Evolutionary conservation across 2,113 vertebrate species (phyloP).

Genomic region (Riparia riparia): DNA sequence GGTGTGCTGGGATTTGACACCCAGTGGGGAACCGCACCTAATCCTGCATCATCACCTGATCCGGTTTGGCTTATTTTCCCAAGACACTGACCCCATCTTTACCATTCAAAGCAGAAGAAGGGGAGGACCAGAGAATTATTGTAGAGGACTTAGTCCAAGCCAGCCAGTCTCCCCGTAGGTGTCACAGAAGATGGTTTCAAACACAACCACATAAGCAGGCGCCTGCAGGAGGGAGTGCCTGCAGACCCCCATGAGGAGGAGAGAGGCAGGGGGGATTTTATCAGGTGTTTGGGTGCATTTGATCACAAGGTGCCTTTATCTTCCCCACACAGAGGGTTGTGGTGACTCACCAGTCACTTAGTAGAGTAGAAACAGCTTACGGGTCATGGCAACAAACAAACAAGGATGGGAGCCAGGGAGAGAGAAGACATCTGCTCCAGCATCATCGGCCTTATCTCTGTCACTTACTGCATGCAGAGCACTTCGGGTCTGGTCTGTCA

Average conservation of each 20-base stretch:
- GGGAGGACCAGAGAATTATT: background rate
- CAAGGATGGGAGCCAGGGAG: background rate
- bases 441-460: background rate
- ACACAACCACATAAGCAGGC: background rate
- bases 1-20: slow-evolving; percentile 66
- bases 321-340: background rate
- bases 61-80: background rate
- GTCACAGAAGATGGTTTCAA: background rate
- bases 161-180: background rate
- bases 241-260: background rate
- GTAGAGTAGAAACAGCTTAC: background rate
- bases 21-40: slow-evolving; percentile 38
- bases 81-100: slow-evolving; percentile 32
- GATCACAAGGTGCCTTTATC: slow-evolving; percentile 47
- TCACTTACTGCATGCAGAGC: background rate
- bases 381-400: background rate
- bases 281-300: slow-evolving; percentile 47
- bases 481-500: background rate
- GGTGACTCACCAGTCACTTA: background rate
- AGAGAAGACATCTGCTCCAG: background rate
- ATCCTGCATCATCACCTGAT: slow-evolving; percentile 63
- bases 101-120: slow-evolving; percentile 40
- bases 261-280: background rate
- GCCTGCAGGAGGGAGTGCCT: background rate
- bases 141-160: background rate